These are phyloP conservation scores for Rissa tridactyla DNA, from an alignment of 2,113 vertebrate genomes.

Conservation along the genomic window DNA sequence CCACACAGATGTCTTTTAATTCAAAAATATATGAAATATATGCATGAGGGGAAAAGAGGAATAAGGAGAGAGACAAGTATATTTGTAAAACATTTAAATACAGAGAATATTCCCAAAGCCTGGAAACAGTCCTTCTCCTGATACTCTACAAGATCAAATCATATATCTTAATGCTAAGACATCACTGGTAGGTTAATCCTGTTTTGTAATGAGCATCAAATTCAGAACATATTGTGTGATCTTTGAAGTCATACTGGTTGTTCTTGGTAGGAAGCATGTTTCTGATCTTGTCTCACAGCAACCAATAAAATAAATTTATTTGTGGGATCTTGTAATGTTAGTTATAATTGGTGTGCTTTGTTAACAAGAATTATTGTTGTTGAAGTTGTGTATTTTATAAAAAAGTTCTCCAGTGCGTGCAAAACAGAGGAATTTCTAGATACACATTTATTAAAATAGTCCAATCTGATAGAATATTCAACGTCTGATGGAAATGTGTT, in stretches of 20 bases:
- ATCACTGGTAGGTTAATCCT: not conserved
- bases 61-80: not conserved
- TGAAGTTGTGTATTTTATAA: not conserved
- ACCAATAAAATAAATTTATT: not conserved
- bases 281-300: not conserved
- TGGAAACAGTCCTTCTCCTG: not conserved
- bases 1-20: not conserved
- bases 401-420: not conserved
- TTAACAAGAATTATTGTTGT: not conserved
- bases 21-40: fast-evolving
- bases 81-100: not conserved
- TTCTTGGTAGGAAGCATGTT: not conserved
- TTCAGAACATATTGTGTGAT: not conserved
- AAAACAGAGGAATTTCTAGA: not conserved
- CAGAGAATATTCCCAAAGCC: not conserved
- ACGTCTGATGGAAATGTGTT: not conserved
- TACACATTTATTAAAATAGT: not conserved
- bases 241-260: not conserved
- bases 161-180: not conserved
- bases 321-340: not conserved
- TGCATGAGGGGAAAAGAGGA: fast-evolving
- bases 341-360: not conserved
- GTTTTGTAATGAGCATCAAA: not conserved
- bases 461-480: not conserved
- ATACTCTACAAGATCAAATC: not conserved